phyloP scores from a whole-genome alignment of 2,113 vertebrate species.

The Phalacrocorax brasilianus region DNA sequence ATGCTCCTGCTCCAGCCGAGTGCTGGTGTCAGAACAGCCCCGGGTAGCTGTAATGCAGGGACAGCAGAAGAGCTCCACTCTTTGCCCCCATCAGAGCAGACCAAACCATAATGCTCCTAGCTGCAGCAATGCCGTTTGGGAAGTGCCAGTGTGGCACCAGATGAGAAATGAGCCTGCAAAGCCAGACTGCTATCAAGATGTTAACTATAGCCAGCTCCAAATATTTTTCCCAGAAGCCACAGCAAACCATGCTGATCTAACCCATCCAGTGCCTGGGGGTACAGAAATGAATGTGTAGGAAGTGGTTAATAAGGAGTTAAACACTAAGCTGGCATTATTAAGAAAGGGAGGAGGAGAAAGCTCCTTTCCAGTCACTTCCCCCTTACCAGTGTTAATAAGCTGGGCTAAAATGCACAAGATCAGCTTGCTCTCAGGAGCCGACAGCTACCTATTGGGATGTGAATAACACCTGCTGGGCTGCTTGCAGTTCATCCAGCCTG shows the following conservation, averaged over 20 bases:
- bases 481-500: not conserved
- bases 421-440: not conserved
- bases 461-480: not conserved
- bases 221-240: not conserved
- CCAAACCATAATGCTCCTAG: not conserved
- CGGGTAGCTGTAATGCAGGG: not conserved
- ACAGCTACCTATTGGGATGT: not conserved
- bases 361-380: not conserved
- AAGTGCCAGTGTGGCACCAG: not conserved
- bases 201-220: not conserved
- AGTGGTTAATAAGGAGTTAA: not conserved
- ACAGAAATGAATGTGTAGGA: not conserved
- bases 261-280: not conserved
- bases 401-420: not conserved
- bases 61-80: not conserved
- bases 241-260: not conserved
- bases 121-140: not conserved
- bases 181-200: not conserved
- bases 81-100: not conserved
- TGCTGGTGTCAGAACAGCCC: not conserved
- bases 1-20: accelerated
- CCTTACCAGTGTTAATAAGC: not conserved
- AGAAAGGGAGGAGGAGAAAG: not conserved
- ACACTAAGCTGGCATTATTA: not conserved
- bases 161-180: not conserved